Evolutionary conservation across 2,797 vertebrate species (phyloP), one percentile per base, ranked within the genome.

Genomic region (Scolopax rusticola): DNA sequence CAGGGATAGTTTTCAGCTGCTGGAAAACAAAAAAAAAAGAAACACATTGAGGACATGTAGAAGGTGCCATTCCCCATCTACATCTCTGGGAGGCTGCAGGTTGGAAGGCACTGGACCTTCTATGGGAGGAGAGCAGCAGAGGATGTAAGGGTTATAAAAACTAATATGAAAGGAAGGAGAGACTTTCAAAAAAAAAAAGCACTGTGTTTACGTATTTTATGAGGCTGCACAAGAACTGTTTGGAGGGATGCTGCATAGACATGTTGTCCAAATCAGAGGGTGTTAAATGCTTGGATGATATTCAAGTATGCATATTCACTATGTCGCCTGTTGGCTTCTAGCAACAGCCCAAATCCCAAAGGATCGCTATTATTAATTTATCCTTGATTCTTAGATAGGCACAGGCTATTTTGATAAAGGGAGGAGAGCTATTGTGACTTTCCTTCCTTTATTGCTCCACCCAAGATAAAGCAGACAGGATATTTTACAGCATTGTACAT

Each of bases 391-490:
- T 77, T 94, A 91, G 80, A 94, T 97, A 95, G 90, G 71, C 57
- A 77, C 53, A 45, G 84, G 70, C 95, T 98, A 94, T 98, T 97
- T 98, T 93, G 96, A 97, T 95, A 96, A 96, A 93, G 97, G 97
- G 97, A 69, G 95, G 96, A 96, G 97, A 92, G 70, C 93, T 84
- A 71, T 92, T 96, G 86, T 95, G 90, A 89, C 94, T 97, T 96
- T 95, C 94, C 91, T 96, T 92, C 95, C 90, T 40, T 73, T 91
- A 79, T 95, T 96, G 88, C 89, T 94, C 94, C 94, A 54, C 69
- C 95, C 87, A 96, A 96, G 97, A 97, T 98, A 97, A 98, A 97
- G 64, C 53, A 85, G 91, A 85, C 95, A 96, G 96, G 97, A 96
- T 97, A 91, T 97, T 94, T 93, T 76, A 87, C 45, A 15, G 74